Conservation (phyloP, 2,888 invertebrate genomes). For the Ophioninae sp. region DNA sequence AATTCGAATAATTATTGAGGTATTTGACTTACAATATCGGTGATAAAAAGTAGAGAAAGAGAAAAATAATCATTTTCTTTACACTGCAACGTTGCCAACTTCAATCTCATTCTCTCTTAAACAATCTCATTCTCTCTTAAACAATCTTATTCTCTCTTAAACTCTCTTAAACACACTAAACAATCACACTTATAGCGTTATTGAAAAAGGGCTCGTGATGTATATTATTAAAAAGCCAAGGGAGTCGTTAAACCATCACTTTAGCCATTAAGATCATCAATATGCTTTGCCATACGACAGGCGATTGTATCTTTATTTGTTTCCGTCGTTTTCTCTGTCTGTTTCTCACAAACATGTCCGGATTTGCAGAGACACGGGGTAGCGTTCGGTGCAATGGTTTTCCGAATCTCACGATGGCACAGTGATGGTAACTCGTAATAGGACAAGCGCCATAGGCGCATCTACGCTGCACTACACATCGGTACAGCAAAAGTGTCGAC, state of each 20-base stretch:
- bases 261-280: slow-evolving; percentile 1
- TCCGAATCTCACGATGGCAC: slow-evolving; percentile 10
- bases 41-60: no score
- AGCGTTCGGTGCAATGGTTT: slow-evolving; percentile 29
- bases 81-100: no score
- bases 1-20: no score
- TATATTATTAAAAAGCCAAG: slow-evolving; percentile 5
- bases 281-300: background rate
- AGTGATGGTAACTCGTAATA: slow-evolving; percentile 27
- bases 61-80: no score
- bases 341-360: background rate
- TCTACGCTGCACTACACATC: slow-evolving; percentile 10
- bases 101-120: no score
- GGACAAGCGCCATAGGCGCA: slow-evolving; percentile 5
- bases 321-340: background rate
- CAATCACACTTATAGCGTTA: background rate
- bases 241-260: background rate
- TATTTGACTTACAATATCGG: no score
- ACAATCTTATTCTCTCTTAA: no score
- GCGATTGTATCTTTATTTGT: background rate
- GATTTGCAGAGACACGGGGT: background rate
- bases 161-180: no score
- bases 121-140: no score
- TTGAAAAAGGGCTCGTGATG: background rate
- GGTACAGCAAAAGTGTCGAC: slow-evolving; percentile 54